These are phyloP conservation scores for Sylvilagus bachmani DNA, from an alignment of 2,113 vertebrate species.

Conservation along the genomic window DNA sequence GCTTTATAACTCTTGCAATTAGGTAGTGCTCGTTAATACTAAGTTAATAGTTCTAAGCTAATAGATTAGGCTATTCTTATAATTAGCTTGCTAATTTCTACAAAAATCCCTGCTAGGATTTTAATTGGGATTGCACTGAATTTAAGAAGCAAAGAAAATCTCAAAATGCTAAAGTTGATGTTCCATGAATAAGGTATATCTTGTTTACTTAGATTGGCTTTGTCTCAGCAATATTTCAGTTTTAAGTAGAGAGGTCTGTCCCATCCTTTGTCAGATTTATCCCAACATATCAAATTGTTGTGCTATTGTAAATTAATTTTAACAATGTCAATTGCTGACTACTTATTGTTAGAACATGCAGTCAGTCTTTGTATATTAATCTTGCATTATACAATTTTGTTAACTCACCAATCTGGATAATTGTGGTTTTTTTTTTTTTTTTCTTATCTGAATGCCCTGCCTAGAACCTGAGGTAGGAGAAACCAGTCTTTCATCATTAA, in stretches of 20 bases:
- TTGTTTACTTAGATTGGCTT: background rate
- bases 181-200: background rate
- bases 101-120: background rate
- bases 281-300: background rate
- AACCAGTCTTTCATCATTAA: background rate
- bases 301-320: background rate
- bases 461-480: background rate
- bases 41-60: no score
- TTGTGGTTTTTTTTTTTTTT: slow-evolving; percentile 4
- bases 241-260: background rate
- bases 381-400: background rate
- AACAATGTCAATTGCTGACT: background rate
- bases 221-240: background rate
- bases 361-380: background rate
- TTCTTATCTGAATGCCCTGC: background rate
- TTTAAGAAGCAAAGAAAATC: background rate
- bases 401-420: background rate
- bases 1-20: no score
- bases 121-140: background rate
- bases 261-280: background rate
- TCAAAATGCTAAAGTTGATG: background rate
- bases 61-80: no score
- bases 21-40: no score
- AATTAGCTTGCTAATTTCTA: background rate
- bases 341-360: background rate